phyloP scores from a whole-genome alignment of 2,888 invertebrate species.

The Clunio marinus region DNA sequence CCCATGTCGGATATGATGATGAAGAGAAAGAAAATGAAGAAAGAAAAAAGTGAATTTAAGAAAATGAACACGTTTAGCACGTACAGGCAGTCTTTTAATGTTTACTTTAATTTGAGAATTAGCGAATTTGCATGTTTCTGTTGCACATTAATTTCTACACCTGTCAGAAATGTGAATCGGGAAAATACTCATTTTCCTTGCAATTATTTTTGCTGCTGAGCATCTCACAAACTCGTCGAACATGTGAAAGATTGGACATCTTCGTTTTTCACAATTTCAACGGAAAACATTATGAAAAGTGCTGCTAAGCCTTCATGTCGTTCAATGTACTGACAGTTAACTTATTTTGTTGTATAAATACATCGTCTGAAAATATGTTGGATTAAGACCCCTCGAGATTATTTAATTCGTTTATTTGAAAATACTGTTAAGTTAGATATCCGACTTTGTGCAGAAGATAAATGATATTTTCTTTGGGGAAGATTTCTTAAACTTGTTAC shows the following conservation, averaged over 20 bases:
- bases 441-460: neutral
- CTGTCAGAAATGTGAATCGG: slow-evolving; percentile 24
- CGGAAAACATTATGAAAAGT: neutral
- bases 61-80: slow-evolving; percentile 37
- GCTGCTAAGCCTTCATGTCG: slow-evolving; percentile 8
- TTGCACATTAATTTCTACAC: slow-evolving; percentile 24
- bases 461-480: too few species aligned
- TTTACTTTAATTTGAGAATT: slow-evolving; percentile 25
- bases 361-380: slow-evolving; percentile 9
- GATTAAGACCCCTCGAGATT: neutral
- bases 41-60: slow-evolving; percentile 8
- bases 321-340: neutral
- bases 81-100: slow-evolving; percentile 31
- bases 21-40: slow-evolving; percentile 29
- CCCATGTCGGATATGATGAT: slow-evolving; percentile 36
- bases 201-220: neutral
- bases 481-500: neutral
- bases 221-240: too few species aligned
- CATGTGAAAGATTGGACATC: too few species aligned
- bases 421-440: neutral
- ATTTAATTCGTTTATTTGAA: slow-evolving; percentile 7
- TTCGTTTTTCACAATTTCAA: neutral
- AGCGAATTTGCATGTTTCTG: slow-evolving; percentile 18
- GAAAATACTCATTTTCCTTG: slow-evolving; percentile 16
- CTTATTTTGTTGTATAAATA: slow-evolving; percentile 2